Conservation (phyloP, 1,140 invertebrate species). For the Aphelenchoides avenae region DNA sequence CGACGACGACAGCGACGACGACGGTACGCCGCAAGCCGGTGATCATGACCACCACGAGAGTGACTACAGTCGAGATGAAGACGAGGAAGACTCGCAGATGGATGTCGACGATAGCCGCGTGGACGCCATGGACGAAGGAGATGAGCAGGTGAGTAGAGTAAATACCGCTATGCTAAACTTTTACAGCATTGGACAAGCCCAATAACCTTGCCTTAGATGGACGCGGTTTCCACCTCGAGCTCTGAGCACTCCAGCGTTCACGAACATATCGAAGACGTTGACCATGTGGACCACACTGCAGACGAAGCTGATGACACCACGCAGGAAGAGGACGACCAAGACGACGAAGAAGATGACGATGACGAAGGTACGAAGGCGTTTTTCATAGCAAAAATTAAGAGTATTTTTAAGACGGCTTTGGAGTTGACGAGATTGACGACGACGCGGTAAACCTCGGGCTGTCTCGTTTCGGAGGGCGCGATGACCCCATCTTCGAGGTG, state of each 20-base stretch:
- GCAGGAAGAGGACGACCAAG: constrained; percentile 34
- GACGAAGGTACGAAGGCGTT: constrained; percentile 11
- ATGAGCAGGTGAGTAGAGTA: constrained; percentile 1
- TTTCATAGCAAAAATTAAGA: too few species aligned
- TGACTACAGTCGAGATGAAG: too few species aligned
- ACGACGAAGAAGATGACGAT: constrained; percentile 28
- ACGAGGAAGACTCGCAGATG: constrained; percentile 17
- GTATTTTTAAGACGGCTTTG: too few species aligned
- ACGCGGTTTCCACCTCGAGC: too few species aligned
- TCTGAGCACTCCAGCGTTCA: too few species aligned
- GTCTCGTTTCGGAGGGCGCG: not conserved
- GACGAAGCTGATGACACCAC: constrained; percentile 24
- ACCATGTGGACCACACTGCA: constrained; percentile 3
- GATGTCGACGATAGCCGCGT: constrained; percentile 29
- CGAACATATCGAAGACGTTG: constrained; percentile 18
- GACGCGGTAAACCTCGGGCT: not conserved
- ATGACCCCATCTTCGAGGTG: not conserved
- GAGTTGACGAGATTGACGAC: constrained; percentile 10
- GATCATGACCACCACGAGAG: constrained; percentile 36
- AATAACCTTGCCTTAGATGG: too few species aligned
- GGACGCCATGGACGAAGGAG: constrained; percentile 16
- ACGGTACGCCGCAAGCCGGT: constrained; percentile 14
- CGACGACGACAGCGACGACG: constrained; percentile 15
- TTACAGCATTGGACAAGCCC: too few species aligned
- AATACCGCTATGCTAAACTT: too few species aligned